Conservation (phyloP, 2,888 invertebrate genomes). For the Aspidiotus destructor region DNA sequence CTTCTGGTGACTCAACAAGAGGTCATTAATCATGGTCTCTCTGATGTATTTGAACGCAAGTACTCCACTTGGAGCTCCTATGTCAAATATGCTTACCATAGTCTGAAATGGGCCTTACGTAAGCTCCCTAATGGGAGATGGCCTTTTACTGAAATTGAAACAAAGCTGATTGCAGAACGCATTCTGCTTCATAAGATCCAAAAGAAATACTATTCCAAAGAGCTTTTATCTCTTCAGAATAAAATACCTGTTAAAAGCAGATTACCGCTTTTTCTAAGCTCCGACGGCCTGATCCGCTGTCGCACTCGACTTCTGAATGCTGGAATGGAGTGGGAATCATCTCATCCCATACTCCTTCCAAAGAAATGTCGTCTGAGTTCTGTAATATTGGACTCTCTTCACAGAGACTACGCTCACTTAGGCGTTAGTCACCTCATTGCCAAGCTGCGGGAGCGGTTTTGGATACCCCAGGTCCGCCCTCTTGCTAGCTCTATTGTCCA, state of each 20-base stretch:
- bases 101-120: background rate
- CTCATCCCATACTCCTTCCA: background rate
- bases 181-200: background rate
- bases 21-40: too few species aligned
- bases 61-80: too few species aligned
- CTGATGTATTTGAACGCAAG: too few species aligned
- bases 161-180: background rate
- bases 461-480: background rate
- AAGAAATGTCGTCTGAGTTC: background rate
- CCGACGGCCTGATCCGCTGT: slow-evolving; percentile 1
- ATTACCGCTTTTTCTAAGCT: background rate
- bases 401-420: background rate
- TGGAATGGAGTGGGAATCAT: background rate
- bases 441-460: background rate
- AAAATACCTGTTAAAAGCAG: background rate
- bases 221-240: background rate
- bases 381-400: background rate
- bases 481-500: background rate
- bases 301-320: background rate
- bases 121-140: background rate
- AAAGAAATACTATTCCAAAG: background rate
- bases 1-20: background rate
- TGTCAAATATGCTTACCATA: background rate
- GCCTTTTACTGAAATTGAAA: background rate
- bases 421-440: background rate